Evolutionary conservation across 2,797 vertebrate genomes (phyloP).

Genomic region (Coilia nasus): DNA sequence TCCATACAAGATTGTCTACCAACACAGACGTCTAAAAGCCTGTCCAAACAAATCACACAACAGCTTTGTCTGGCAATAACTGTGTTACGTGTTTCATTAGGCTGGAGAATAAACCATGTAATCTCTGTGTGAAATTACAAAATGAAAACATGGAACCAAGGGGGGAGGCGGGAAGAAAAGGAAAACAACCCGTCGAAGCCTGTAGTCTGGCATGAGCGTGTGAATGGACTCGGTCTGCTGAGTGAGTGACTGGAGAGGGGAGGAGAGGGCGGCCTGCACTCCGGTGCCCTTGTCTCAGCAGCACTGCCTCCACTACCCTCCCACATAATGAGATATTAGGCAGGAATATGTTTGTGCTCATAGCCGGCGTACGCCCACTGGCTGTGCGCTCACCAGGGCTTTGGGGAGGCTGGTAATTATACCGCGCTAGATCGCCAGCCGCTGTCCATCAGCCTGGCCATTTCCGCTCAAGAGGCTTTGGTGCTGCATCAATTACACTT

Average conservation of each 20-base stretch:
- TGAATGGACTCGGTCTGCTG: neutral
- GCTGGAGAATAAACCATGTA: neutral
- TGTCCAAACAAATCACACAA: neutral
- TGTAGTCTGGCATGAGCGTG: neutral
- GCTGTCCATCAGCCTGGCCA: neutral
- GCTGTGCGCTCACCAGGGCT: neutral
- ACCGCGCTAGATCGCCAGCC: neutral
- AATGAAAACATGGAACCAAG: neutral
- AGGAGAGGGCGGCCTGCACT: neutral
- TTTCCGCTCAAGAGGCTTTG: neutral
- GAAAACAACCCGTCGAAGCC: neutral
- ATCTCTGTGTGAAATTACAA: neutral
- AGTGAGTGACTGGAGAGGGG: no score
- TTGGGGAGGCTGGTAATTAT: neutral
- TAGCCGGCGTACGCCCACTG: neutral
- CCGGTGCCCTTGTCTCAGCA: neutral
- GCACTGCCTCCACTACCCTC: neutral
- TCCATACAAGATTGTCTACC: no score
- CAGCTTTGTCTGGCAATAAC: neutral
- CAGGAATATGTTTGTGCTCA: neutral
- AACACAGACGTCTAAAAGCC: neutral
- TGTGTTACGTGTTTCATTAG: neutral
- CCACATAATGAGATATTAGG: constrained; percentile 15
- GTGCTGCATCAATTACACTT: neutral
- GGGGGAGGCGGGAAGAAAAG: no score